A percentile compares a stretch with the other conserved stretches of the same genome.
These are phyloP conservation scores for Ricordea florida DNA, from an alignment of 92 coral and sea anemone species.

Conservation along the genomic window DNA sequence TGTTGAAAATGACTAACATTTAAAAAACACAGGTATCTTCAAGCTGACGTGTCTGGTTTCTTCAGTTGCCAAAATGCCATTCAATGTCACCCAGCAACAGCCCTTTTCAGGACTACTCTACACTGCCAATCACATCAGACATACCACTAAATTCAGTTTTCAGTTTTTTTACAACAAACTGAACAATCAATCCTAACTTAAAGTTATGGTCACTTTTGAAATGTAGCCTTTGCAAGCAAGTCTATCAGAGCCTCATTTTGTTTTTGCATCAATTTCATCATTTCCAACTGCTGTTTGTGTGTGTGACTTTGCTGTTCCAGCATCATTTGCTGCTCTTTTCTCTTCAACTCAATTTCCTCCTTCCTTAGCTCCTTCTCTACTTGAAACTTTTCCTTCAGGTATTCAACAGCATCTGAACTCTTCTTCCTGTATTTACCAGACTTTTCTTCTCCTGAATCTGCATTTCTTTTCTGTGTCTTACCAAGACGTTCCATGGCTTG, in stretches of 20 bases:
- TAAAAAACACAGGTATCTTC: too few species aligned
- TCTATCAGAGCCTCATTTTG: constrained; percentile 6
- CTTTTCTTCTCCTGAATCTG: constrained; percentile 25
- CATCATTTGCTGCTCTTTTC: constrained; percentile 5
- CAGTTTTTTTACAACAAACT: too few species aligned
- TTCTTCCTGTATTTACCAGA: constrained; percentile 13
- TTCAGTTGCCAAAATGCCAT: too few species aligned
- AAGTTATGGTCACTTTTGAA: constrained; percentile 6
- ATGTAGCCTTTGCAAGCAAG: constrained; percentile 17
- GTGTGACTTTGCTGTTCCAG: constrained; percentile 17
- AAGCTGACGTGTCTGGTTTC: too few species aligned
- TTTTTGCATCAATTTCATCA: constrained; percentile 28
- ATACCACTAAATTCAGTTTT: too few species aligned
- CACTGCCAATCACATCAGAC: too few species aligned
- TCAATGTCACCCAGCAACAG: too few species aligned
- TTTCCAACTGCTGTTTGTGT: constrained; percentile 38
- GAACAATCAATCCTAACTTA: too few species aligned
- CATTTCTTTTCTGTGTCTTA: constrained; percentile 20
- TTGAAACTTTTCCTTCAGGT: constrained; percentile 25
- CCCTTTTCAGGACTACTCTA: too few species aligned
- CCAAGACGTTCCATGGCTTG: constrained; percentile 29
- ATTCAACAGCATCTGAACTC: constrained; percentile 38
- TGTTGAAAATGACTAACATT: too few species aligned
- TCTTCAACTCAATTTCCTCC: constrained; percentile 28
- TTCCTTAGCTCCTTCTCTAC: constrained; percentile 14